Evolutionary conservation across 2,888 invertebrate species (phyloP), one percentile per base, ranked within the genome.

Genomic region (Oxycera nigricornis): DNA sequence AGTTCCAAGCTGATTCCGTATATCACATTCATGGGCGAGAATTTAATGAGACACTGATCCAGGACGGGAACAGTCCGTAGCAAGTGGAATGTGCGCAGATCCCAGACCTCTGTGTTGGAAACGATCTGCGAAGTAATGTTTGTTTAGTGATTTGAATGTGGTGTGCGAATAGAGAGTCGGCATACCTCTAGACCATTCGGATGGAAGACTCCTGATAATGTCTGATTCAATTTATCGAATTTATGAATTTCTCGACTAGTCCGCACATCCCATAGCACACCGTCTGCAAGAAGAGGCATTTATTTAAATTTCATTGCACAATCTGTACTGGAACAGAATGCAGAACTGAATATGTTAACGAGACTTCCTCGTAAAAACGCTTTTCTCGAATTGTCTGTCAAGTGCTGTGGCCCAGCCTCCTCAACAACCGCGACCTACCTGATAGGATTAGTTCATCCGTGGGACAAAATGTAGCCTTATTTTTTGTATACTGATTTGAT

Each of bases 41-140:
- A 99, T 75, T 91, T 89, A 3, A 97, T 91, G 84, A 89, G 86
- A 62, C 96, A 96, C 83, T 96, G 95, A 83, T 98, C 96, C 77
- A 99, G 87, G 0, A 94, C 92, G 0, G 97, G 95, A 68, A 99
- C 97, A 0, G 98, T 98, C 83, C 96, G 91, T 39, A 99, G 86
- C 52, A 99, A 86, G 82, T 97, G 95, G 85, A 96, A 98, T 52
- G 97, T 97, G 79, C 98, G 87, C 28, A 98, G 85, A 84, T 99
- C 99, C 98, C 98, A 99, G 72, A 98, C 96, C 89, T 99, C 98
- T 0, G 97, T 96, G 83, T 98, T 98, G 73, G 98, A 96, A 81
- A 99, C 94, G 50, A 97, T 91, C 90, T 92, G 83, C 24, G 9
- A 26, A 59, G 11, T 24, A 22, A 24, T 7, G 28, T 24, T 11